Conservation (phyloP, 1,140 invertebrate species). For the Cryptotermes secundus region DNA sequence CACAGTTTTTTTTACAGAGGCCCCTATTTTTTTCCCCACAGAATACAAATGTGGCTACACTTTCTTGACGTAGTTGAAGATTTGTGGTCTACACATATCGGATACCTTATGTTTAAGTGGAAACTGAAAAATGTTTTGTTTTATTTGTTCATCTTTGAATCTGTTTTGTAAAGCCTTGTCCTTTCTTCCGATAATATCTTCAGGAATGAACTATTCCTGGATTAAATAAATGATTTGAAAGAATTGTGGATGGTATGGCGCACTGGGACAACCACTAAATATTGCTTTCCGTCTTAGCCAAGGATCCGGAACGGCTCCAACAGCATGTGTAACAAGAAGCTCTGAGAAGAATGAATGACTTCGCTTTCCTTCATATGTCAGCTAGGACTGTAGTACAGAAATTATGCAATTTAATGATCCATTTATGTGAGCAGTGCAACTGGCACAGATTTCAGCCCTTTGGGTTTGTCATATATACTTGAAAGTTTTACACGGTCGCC, state of each 20-base stretch:
- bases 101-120: neutral
- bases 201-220: neutral
- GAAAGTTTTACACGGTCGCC: no score
- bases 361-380: no score
- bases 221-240: slow-evolving; percentile 14
- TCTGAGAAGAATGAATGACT: no score
- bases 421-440: no score
- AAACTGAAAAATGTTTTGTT: neutral
- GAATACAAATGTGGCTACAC: neutral
- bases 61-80: neutral
- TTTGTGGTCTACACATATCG: neutral
- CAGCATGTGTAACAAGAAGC: neutral
- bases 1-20: neutral
- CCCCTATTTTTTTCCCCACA: neutral
- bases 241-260: neutral
- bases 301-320: neutral
- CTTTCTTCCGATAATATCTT: neutral
- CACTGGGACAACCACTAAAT: neutral
- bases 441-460: no score
- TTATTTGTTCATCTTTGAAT: neutral
- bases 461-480: no score
- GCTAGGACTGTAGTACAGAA: no score
- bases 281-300: neutral
- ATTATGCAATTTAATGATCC: no score
- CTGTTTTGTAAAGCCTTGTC: neutral